These are phyloP conservation scores for Thelaira solivaga DNA, from an alignment of 2,888 invertebrate species.

Conservation along the genomic window DNA sequence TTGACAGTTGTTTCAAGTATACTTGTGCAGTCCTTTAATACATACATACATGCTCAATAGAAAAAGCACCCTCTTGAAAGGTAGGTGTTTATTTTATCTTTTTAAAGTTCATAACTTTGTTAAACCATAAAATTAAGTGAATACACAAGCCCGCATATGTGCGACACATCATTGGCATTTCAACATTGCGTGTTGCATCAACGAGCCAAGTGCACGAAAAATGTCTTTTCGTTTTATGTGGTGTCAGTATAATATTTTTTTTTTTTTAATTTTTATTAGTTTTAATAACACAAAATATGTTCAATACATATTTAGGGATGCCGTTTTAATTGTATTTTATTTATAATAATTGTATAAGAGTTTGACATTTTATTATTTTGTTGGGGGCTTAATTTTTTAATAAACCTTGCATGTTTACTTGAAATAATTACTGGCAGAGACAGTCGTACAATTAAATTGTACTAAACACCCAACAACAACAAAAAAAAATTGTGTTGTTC, in stretches of 20 bases:
- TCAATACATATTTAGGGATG: constrained; percentile 62
- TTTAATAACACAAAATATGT: constrained; percentile 58
- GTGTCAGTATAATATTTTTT: constrained; percentile 57
- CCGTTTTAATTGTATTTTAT: constrained; percentile 52
- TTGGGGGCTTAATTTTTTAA: constrained; percentile 26
- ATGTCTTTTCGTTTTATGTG: neutral
- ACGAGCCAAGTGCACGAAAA: constrained; percentile 39
- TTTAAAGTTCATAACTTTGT: constrained; percentile 58
- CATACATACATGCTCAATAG: too few relatives aligned
- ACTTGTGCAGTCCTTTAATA: too few relatives aligned
- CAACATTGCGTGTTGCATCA: constrained; percentile 55
- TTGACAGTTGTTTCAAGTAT: too few relatives aligned
- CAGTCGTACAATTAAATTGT: constrained; percentile 55
- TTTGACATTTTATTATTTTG: neutral
- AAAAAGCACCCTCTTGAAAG: too few relatives aligned
- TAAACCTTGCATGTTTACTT: constrained; percentile 59
- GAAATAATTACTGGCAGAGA: constrained; percentile 34
- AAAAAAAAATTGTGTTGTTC: constrained; percentile 22
- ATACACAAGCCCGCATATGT: constrained; percentile 43
- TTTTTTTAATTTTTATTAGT: constrained; percentile 60
- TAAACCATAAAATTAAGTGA: constrained; percentile 46
- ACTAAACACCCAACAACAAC: constrained; percentile 30
- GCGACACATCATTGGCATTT: constrained; percentile 39
- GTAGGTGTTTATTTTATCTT: constrained; percentile 53
- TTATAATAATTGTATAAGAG: constrained; percentile 49